These are phyloP conservation scores for Linurgus olivaceus DNA, from an alignment of 2,797 vertebrate species.

Conservation along the genomic window DNA sequence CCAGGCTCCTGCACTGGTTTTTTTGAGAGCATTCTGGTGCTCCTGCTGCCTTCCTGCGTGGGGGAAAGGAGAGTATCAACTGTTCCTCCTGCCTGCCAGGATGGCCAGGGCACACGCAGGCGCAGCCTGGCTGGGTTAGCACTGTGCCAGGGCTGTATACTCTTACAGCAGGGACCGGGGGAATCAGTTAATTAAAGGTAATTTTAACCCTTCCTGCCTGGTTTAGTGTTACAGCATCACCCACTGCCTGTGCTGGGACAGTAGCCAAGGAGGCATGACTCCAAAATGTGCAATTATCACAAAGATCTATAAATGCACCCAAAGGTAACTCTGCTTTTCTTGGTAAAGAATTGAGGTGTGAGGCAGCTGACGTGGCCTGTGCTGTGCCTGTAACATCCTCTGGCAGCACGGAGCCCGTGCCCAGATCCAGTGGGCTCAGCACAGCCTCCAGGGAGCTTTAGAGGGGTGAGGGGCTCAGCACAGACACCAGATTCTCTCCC, in stretches of 20 bases:
- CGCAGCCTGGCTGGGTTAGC: neutral
- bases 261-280: neutral
- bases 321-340: neutral
- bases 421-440: neutral
- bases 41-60: neutral
- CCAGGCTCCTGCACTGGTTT: neutral
- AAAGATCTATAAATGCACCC: neutral
- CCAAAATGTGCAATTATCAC: neutral
- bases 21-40: neutral
- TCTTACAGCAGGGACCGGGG: neutral
- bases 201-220: conserved; percentile 2
- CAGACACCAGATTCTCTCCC: neutral
- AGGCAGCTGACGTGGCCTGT: neutral
- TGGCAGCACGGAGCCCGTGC: neutral
- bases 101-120: accelerated
- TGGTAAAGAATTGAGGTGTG: neutral
- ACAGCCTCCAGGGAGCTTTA: neutral
- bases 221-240: neutral
- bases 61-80: neutral
- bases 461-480: neutral
- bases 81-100: neutral
- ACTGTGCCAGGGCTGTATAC: neutral
- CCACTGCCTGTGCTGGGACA: neutral
- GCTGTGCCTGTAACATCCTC: neutral
- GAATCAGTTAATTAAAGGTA: neutral